Base-by-base conservation (phyloP, 2,888 invertebrate genomes). In the Eupithecia centaureata region DNA sequence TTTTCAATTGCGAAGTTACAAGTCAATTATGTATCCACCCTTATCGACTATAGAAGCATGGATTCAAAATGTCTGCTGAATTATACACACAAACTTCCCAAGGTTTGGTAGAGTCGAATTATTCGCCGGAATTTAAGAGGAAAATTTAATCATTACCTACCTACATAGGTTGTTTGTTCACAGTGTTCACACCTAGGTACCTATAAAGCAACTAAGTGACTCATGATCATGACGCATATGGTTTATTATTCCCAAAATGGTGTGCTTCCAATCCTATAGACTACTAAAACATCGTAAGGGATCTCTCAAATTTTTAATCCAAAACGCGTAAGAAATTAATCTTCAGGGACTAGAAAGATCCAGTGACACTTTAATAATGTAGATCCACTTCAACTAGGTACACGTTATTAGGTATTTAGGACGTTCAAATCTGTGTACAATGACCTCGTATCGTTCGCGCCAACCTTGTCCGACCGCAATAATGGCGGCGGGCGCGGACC, bases 401-500 rank as follows among this genome's bases (percentile, higher is more conserved):
- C 47, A 47, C 77, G 78, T 78, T 82, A 82, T 84, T 87, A 87
- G 86, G 86, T 89, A 91, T 91, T 89, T 90, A 86, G 91, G 89
- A 86, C 90, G 87, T 57, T 87, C 85, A 86, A 87, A 88, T 82
- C 86, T 82, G 81, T 89, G 89, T 91, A 83, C 90, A 89, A 83
- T 88, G 91, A 91, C 91, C 91, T 91, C 90, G 87, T 63, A 66
- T 56, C 71, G 68, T 63, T 68, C 70, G 65, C 71, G 68, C 52
- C 72, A 75, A 75, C 73, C 75, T 75, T 75, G 75, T 57, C 58
- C 73, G 75, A 68, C 63, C 67, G 70, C 75, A 78, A 78, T 74
- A 77, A 73, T 73, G 80, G 76, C 78, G 77, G 77, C 78, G 79
- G 70, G 74, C 78, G 80, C 78, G 74, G 80, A 79, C 85, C 80